Percentiles rank a stretch among this genome's conserved stretches.
phyloP scores from a whole-genome alignment of 1,140 invertebrate species.

The Leptinotarsa undecemlineata region DNA sequence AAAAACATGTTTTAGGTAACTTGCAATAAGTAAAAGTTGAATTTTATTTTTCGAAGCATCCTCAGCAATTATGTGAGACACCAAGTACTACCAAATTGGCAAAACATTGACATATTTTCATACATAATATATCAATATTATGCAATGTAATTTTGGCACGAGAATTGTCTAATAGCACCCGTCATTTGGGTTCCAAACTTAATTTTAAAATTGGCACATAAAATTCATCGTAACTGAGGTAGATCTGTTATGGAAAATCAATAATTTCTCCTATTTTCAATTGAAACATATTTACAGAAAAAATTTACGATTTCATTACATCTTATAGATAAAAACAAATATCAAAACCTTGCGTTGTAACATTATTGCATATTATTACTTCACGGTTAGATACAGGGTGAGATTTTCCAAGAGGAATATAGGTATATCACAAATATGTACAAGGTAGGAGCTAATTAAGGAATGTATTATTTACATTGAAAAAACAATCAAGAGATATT shows the following conservation, averaged over 20 bases:
- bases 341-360: conserved; percentile 50
- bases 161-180: conserved; percentile 30
- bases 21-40: too few relatives aligned
- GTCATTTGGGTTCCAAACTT: conserved; percentile 25
- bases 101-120: conserved; percentile 28
- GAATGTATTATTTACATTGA: too few relatives aligned
- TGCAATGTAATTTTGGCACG: conserved; percentile 33
- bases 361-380: conserved; percentile 51
- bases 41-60: too few relatives aligned
- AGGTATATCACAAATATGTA: too few relatives aligned
- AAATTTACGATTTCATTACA: conserved; percentile 41
- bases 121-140: conserved; percentile 32
- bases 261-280: conserved; percentile 43
- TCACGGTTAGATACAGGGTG: conserved; percentile 23
- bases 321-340: conserved; percentile 44
- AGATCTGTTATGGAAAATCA: conserved; percentile 49
- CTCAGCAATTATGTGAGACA: not conserved
- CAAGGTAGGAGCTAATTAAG: too few relatives aligned
- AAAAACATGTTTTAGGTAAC: too few relatives aligned
- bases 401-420: conserved; percentile 7
- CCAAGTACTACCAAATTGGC: conserved; percentile 3
- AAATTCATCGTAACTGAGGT: conserved; percentile 51
- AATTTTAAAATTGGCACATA: conserved; percentile 47
- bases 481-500: too few relatives aligned
- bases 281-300: conserved; percentile 40